These are phyloP conservation scores for Pterocles gutturalis DNA, from an alignment of 2,113 vertebrate genomes.

Conservation along the genomic window DNA sequence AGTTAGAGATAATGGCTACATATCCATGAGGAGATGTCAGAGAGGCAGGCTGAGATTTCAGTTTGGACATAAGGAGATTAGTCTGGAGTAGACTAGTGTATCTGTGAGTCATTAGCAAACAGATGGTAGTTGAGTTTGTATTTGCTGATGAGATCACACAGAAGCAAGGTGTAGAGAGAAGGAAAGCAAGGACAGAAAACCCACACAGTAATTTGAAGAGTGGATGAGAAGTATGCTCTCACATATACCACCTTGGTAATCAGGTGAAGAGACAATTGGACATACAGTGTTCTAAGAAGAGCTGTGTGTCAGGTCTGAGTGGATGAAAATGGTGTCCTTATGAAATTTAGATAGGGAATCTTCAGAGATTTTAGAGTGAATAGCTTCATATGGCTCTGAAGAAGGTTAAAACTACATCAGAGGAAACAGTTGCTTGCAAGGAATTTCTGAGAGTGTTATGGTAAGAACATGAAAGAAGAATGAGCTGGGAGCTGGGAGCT, in stretches of 20 bases:
- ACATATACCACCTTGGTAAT: neutral
- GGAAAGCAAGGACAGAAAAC: conserved; percentile 53
- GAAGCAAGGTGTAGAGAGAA: conserved; percentile 40
- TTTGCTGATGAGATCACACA: conserved; percentile 52
- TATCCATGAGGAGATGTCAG: neutral
- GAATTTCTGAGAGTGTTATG: neutral
- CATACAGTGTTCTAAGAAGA: neutral
- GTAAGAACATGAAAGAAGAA: neutral
- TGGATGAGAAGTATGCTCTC: neutral
- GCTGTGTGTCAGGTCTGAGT: neutral
- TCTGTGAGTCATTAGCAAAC: conserved; percentile 65
- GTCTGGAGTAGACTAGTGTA: conserved; percentile 36
- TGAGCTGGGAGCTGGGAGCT: neutral
- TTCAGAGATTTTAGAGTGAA: neutral
- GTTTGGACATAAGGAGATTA: conserved; percentile 51
- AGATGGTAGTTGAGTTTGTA: conserved; percentile 60
- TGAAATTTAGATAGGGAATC: neutral
- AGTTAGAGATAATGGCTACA: neutral
- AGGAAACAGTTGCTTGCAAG: neutral
- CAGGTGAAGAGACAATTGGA: neutral
- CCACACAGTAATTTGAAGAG: neutral
- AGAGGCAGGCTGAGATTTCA: conserved; percentile 17
- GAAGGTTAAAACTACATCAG: neutral
- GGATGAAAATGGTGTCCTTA: neutral
- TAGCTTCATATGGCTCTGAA: neutral